Evolutionary conservation across 1,140 invertebrate species (phyloP).

Genomic region (Lasioglossum albipes): DNA sequence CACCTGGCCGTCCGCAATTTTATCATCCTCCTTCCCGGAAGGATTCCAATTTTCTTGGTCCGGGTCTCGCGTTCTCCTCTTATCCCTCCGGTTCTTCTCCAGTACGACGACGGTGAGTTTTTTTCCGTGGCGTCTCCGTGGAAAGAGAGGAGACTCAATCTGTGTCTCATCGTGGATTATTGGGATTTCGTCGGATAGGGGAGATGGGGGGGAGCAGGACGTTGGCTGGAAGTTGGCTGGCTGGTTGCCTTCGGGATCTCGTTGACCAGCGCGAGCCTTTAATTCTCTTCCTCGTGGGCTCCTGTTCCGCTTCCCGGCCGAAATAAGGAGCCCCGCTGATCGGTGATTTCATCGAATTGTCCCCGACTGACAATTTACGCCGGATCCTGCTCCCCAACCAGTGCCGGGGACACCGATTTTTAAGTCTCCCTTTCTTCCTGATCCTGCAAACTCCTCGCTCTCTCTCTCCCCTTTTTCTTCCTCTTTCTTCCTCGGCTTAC

Average conservation of each 20-base stretch:
- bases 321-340: constrained; percentile 44
- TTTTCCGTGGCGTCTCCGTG: constrained; percentile 56
- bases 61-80: constrained; percentile 19
- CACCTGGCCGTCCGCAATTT: constrained; percentile 77
- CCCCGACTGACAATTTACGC: constrained; percentile 43
- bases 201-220: not conserved
- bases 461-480: not conserved
- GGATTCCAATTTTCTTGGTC: constrained; percentile 77
- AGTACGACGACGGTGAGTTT: constrained; percentile 15
- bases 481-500: too few species aligned
- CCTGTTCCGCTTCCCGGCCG: constrained; percentile 36
- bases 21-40: constrained; percentile 73
- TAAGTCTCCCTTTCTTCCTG: constrained; percentile 26
- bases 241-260: constrained; percentile 48
- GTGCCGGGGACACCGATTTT: constrained; percentile 17
- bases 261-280: constrained; percentile 55
- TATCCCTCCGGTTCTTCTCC: constrained; percentile 24
- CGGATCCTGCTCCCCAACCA: not conserved
- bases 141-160: constrained; percentile 73
- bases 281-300: constrained; percentile 51
- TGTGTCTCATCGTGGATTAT: constrained; percentile 79
- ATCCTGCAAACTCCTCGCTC: not conserved
- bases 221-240: constrained; percentile 23
- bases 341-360: constrained; percentile 58
- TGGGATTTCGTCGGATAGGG: constrained; percentile 71